These are phyloP conservation scores for Baryphthengus martii DNA, from an alignment of 2,113 vertebrate genomes.

Conservation along the genomic window DNA sequence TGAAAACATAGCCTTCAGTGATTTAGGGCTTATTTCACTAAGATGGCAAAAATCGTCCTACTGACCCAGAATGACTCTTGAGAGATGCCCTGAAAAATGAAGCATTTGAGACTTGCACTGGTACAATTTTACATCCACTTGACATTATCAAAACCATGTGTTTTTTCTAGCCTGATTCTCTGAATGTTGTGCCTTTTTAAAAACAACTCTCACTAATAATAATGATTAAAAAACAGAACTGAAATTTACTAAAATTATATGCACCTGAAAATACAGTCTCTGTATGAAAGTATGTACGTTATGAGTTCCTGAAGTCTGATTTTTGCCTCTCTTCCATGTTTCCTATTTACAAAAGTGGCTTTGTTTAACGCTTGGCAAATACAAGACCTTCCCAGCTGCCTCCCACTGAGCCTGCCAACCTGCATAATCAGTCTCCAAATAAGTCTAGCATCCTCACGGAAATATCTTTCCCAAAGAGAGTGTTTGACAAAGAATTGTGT, in stretches of 20 bases:
- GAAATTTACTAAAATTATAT: neutral
- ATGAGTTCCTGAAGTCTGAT: neutral
- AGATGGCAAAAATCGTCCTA: neutral
- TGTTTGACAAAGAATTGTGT: neutral
- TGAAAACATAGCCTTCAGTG: neutral
- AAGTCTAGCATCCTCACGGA: neutral
- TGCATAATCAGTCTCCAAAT: neutral
- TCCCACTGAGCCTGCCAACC: neutral
- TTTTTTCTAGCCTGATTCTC: neutral
- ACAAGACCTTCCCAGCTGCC: neutral
- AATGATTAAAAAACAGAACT: neutral
- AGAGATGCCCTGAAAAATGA: neutral
- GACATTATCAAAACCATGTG: neutral
- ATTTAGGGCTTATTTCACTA: constrained; percentile 28
- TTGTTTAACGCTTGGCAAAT: neutral
- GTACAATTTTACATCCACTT: neutral
- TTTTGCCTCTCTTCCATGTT: neutral
- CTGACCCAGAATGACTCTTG: neutral
- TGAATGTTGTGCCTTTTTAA: neutral
- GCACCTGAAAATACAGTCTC: neutral
- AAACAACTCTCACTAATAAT: neutral
- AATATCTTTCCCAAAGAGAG: neutral
- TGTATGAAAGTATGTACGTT: accelerated
- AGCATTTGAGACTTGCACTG: neutral
- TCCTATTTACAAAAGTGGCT: neutral